Evolutionary conservation across 2,888 invertebrate genomes (phyloP).

Genomic region (Ethmia dodecea): DNA sequence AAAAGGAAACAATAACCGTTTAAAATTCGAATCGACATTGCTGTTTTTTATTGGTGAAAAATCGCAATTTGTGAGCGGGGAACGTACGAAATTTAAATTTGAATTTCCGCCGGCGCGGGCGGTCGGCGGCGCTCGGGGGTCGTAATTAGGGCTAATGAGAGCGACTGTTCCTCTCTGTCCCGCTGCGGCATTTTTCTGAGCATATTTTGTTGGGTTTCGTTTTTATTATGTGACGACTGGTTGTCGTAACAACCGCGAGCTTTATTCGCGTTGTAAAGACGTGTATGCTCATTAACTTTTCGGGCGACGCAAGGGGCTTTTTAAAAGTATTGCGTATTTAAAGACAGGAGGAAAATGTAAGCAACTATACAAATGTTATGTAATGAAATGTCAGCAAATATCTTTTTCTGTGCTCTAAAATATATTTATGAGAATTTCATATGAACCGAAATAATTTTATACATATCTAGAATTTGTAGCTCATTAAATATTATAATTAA

Average conservation of each 20-base stretch:
- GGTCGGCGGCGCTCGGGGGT: conserved; percentile 33
- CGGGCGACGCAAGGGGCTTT: conserved; percentile 18
- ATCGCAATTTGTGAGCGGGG: conserved; percentile 60
- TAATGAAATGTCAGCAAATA: no score
- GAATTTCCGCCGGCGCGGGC: conserved; percentile 56
- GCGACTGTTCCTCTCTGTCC: conserved; percentile 43
- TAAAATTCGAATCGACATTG: conserved; percentile 66
- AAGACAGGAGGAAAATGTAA: no score
- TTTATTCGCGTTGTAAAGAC: conserved; percentile 11
- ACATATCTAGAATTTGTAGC: no score
- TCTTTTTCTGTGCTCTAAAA: no score
- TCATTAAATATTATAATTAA: no score
- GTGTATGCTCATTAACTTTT: conserved; percentile 38
- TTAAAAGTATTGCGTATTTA: no score
- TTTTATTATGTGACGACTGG: conserved; percentile 54
- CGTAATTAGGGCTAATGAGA: conserved; percentile 74
- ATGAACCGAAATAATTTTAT: no score
- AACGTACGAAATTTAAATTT: conserved; percentile 66
- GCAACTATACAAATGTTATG: no score
- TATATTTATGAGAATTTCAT: no score
- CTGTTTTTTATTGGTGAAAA: conserved; percentile 64
- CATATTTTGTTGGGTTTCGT: conserved; percentile 42
- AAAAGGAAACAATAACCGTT: conserved; percentile 75
- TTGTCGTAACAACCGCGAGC: conserved; percentile 27
- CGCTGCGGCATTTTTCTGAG: conserved; percentile 39